A percentile compares a stretch with the other conserved stretches of the same genome.
Conservation (phyloP, 2,113 vertebrate species). For the Phasianus colchicus region DNA sequence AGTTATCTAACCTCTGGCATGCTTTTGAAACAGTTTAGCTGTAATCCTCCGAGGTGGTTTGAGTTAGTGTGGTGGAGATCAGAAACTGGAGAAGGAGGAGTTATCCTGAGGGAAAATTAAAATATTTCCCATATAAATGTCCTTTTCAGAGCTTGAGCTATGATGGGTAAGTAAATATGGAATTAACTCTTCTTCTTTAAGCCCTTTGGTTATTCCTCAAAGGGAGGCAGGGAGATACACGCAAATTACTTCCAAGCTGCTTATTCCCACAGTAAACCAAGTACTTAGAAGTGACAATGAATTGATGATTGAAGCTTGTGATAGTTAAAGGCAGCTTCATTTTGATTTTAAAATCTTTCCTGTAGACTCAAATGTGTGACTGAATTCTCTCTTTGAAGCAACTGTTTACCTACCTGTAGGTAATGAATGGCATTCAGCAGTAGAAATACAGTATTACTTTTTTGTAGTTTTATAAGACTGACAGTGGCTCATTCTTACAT, state of each 20-base stretch:
- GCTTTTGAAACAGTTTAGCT: background rate
- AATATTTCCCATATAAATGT: background rate
- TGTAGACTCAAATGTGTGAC: background rate
- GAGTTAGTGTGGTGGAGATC: background rate
- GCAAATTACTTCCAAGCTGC: background rate
- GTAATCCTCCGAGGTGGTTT: background rate
- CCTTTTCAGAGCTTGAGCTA: background rate
- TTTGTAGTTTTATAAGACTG: background rate
- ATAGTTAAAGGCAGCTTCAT: background rate
- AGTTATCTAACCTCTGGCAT: background rate
- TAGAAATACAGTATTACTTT: background rate
- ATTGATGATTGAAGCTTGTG: background rate
- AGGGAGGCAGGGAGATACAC: background rate
- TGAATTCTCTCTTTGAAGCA: constrained; percentile 35
- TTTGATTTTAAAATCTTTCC: constrained; percentile 25
- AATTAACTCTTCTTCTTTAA: background rate
- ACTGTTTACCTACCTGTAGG: background rate
- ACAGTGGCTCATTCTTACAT: background rate
- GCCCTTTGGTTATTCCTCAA: background rate
- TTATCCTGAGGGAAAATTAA: background rate
- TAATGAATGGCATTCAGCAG: background rate
- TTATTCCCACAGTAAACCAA: background rate
- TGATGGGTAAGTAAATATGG: background rate
- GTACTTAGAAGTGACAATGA: background rate
- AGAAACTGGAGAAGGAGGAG: background rate